phyloP scores from a whole-genome alignment of 2,797 vertebrate species.

The Halcyon leucocephala region DNA sequence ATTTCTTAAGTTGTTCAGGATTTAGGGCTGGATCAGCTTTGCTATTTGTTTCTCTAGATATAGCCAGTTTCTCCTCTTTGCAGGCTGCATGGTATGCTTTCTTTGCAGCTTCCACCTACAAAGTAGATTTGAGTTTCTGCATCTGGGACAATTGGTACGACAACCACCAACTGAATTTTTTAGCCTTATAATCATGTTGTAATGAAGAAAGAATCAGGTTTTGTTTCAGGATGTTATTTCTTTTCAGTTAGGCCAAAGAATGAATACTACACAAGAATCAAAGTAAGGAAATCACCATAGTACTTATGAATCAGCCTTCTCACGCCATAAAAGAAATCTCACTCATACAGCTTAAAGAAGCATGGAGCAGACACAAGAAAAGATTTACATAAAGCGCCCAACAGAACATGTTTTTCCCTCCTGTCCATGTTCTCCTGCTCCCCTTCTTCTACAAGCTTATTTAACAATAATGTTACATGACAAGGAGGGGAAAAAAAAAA shows the following conservation, averaged over 20 bases:
- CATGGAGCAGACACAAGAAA: neutral
- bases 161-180: neutral
- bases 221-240: neutral
- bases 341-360: neutral
- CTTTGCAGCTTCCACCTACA: conserved; percentile 88
- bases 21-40: conserved; percentile 93
- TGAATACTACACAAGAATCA: neutral
- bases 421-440: neutral
- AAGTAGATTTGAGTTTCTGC: neutral
- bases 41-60: conserved; percentile 91
- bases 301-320: neutral
- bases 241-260: neutral
- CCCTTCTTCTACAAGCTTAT: neutral
- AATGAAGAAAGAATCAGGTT: neutral
- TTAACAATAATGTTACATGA: neutral
- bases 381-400: neutral
- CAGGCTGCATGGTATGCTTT: conserved; percentile 92
- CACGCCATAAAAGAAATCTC: neutral
- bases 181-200: neutral
- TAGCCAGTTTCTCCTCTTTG: conserved; percentile 95
- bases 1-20: conserved; percentile 93
- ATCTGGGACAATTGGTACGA: neutral
- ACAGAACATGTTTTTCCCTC: neutral
- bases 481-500: neutral
- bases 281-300: neutral